These are phyloP conservation scores for Dolomedes plantarius DNA, from an alignment of 2,888 invertebrate species.

Conservation along the genomic window DNA sequence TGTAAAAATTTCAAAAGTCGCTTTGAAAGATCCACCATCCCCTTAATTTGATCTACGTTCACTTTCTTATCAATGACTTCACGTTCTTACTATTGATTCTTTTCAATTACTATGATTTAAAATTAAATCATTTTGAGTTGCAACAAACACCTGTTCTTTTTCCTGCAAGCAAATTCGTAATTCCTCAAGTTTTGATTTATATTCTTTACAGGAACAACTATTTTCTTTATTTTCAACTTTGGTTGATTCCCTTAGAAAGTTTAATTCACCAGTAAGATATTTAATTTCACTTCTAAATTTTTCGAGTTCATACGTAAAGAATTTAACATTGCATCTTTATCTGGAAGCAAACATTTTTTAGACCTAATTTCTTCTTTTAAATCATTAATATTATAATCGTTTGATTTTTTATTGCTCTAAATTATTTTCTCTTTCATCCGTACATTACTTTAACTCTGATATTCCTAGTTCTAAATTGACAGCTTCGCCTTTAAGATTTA, in stretches of 20 bases:
- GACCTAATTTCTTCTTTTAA: conserved; percentile 23
- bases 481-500: too few relatives aligned
- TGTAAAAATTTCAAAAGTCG: too few relatives aligned
- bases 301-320: conserved; percentile 26
- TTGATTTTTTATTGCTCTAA: neutral
- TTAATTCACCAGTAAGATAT: conserved; percentile 12
- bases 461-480: neutral
- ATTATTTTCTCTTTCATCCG: neutral
- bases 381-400: conserved; percentile 56
- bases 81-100: too few relatives aligned
- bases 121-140: neutral
- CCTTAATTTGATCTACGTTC: too few relatives aligned
- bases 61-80: too few relatives aligned
- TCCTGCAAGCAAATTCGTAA: neutral
- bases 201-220: neutral
- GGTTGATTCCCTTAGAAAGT: neutral
- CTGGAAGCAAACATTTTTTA: conserved; percentile 3
- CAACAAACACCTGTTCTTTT: neutral
- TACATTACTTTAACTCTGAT: neutral
- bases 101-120: conserved; percentile 62
- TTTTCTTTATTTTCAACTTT: neutral
- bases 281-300: conserved; percentile 4
- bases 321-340: conserved; percentile 25
- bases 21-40: too few relatives aligned
- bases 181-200: neutral